Conservation (phyloP, 2,888 invertebrate species). For the Subacronicta megacephala region DNA sequence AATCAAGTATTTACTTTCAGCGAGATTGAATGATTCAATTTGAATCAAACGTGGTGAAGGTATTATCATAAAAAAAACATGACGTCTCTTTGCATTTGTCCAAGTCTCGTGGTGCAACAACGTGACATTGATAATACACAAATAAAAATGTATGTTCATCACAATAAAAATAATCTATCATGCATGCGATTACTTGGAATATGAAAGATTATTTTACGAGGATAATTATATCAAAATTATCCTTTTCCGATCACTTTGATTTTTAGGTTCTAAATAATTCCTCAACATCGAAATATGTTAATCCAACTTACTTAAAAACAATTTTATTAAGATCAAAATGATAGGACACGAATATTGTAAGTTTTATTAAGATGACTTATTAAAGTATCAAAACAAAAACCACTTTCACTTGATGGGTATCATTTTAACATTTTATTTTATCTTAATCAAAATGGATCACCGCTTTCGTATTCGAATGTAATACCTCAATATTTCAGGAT, state of each 20-base stretch:
- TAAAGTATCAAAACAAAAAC: slow-evolving; percentile 11
- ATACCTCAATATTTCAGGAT: slow-evolving; percentile 32
- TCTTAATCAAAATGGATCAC: slow-evolving; percentile 40
- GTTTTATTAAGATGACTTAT: neutral
- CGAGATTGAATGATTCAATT: too few species aligned
- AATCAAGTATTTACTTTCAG: too few species aligned
- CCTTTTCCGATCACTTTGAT: too few species aligned
- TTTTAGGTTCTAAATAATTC: too few species aligned
- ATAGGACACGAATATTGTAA: neutral
- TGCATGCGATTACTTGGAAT: slow-evolving; percentile 18
- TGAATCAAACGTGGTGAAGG: too few species aligned
- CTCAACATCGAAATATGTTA: too few species aligned
- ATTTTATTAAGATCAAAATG: too few species aligned
- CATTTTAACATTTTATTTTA: slow-evolving; percentile 20
- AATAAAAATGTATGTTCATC: neutral
- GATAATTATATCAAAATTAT: slow-evolving; percentile 1
- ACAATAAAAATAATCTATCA: slow-evolving; percentile 22
- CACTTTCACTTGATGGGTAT: slow-evolving; percentile 18
- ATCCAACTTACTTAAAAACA: too few species aligned
- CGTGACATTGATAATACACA: slow-evolving; percentile 35
- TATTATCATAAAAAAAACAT: too few species aligned
- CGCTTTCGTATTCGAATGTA: slow-evolving; percentile 25
- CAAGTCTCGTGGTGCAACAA: slow-evolving; percentile 21
- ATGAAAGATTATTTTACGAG: neutral
- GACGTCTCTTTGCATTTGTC: slow-evolving; percentile 14